Percentiles rank a stretch among this genome's conserved stretches.
These are phyloP conservation scores for Rhinolophus sinicus DNA, from an alignment of 2,113 vertebrate genomes.

Conservation along the genomic window DNA sequence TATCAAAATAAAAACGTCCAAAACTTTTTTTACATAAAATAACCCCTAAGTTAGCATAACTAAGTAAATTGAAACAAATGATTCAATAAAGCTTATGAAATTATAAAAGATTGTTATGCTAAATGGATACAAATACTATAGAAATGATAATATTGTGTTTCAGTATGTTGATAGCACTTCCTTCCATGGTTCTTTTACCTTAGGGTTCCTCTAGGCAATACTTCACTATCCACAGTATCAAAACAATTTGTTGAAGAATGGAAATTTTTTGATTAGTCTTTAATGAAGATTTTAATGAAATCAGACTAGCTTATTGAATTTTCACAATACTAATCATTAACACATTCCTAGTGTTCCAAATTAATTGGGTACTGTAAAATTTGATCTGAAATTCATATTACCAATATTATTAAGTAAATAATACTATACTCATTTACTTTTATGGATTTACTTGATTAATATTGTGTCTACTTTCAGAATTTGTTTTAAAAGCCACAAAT, in stretches of 20 bases:
- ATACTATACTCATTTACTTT: neutral
- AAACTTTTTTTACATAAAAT: neutral
- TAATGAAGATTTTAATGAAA: too few relatives aligned
- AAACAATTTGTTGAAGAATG: slow-evolving; percentile 34
- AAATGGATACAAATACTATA: neutral
- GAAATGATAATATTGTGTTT: neutral
- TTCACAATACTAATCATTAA: slow-evolving; percentile 9
- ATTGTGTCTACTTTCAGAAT: neutral
- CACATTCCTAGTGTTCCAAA: slow-evolving; percentile 30
- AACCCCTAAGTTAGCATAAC: neutral
- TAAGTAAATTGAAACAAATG: neutral
- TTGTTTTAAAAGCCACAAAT: neutral
- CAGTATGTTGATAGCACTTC: neutral
- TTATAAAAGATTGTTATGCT: neutral
- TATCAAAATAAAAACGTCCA: neutral
- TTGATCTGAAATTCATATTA: slow-evolving; percentile 21
- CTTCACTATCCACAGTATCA: neutral
- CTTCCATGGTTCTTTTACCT: neutral
- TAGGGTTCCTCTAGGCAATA: neutral
- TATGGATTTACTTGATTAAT: slow-evolving; percentile 5
- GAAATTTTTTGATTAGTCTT: neutral
- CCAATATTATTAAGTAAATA: slow-evolving; percentile 7
- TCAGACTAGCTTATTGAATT: slow-evolving; percentile 20
- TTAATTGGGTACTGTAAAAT: neutral
- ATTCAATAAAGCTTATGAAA: neutral